These are phyloP conservation scores for Coenobita brevimanus DNA, from an alignment of 1,140 invertebrate genomes.

Conservation along the genomic window DNA sequence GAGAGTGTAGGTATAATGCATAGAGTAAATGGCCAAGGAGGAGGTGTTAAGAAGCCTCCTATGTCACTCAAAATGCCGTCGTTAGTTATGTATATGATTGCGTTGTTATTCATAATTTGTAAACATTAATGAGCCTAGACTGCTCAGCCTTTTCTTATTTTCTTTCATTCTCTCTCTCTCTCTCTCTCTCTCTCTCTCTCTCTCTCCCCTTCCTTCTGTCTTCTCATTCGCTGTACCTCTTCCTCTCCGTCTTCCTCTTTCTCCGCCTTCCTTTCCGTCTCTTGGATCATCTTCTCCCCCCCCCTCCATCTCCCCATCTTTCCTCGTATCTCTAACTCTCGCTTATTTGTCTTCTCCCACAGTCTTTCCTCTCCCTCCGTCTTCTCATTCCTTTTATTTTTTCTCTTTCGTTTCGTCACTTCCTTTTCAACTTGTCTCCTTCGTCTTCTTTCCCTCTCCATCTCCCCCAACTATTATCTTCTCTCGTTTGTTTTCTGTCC, in stretches of 20 bases:
- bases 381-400: too few species aligned
- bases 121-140: too few species aligned
- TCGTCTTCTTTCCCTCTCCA: not conserved
- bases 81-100: too few species aligned
- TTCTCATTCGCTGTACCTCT: not conserved
- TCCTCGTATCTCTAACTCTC: too few species aligned
- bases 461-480: not conserved
- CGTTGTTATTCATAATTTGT: too few species aligned
- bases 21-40: too few species aligned
- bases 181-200: too few species aligned
- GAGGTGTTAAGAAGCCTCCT: too few species aligned
- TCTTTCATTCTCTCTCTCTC: too few species aligned
- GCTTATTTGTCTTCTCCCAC: not conserved
- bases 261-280: not conserved
- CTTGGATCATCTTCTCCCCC: not conserved
- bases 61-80: too few species aligned
- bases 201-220: not conserved
- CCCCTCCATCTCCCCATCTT: not conserved
- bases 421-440: not conserved
- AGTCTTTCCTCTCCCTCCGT: not conserved
- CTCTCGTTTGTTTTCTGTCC: not conserved
- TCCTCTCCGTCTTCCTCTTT: not conserved
- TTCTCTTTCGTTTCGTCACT: not conserved
- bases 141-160: too few species aligned
- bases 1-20: too few species aligned